phyloP scores from a whole-genome alignment of 2,888 invertebrate species.

The Dicyrtomina minuta region DNA sequence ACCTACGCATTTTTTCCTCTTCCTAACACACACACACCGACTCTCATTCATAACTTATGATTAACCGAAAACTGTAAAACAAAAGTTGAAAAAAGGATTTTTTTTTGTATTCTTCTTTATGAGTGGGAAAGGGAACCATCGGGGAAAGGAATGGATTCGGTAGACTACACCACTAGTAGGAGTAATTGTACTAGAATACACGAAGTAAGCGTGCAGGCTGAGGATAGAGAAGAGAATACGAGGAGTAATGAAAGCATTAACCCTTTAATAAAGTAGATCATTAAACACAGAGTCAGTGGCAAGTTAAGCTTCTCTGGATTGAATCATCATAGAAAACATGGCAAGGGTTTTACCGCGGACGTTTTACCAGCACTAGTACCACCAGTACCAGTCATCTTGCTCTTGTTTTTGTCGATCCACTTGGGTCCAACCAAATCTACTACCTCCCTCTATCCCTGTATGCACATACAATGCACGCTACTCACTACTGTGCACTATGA shows the following conservation, averaged over 20 bases:
- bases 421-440: no score
- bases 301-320: conserved; percentile 25
- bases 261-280: conserved; percentile 19
- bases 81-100: background rate
- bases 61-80: background rate
- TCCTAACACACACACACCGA: background rate
- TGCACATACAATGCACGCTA: no score
- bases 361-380: no score
- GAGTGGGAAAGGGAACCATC: background rate
- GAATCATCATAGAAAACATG: conserved; percentile 25
- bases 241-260: conserved; percentile 19
- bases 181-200: no score
- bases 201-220: no score
- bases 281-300: conserved; percentile 21
- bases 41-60: conserved; percentile 2
- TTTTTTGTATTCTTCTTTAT: background rate
- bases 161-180: no score
- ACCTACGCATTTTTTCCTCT: no score
- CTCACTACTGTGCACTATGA: no score
- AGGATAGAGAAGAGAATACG: background rate
- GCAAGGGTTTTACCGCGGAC: background rate
- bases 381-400: no score
- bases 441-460: no score
- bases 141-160: no score
- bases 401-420: no score